Percentiles rank a stretch among this genome's conserved stretches.
Conservation (phyloP, 1,140 invertebrate genomes). For the Physella acuta region DNA sequence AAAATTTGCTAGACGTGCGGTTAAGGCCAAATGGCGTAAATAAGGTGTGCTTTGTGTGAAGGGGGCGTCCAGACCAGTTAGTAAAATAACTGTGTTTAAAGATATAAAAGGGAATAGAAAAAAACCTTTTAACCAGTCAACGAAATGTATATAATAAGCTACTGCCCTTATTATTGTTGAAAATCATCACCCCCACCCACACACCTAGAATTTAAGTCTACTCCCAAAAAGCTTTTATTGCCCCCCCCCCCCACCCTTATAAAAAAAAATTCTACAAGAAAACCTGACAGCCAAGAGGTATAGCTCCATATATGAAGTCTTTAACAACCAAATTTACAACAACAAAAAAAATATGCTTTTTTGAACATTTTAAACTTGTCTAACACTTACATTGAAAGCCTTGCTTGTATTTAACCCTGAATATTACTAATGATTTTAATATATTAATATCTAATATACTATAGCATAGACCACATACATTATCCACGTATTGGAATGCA, state of each 20-base stretch:
- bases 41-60: too few relatives aligned
- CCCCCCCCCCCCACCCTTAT: background rate
- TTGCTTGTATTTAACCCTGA: too few relatives aligned
- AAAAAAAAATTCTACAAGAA: background rate
- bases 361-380: background rate
- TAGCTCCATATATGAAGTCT: background rate
- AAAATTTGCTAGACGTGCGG: slow-evolving; percentile 95
- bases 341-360: background rate
- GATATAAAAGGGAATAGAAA: too few relatives aligned
- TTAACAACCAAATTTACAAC: background rate
- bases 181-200: background rate
- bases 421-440: too few relatives aligned
- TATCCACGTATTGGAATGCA: slow-evolving; percentile 98
- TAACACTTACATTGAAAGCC: slow-evolving; percentile 11
- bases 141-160: background rate
- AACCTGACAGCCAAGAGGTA: background rate
- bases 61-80: too few relatives aligned
- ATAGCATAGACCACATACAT: too few relatives aligned
- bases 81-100: too few relatives aligned
- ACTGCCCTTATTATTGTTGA: background rate
- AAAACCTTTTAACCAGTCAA: background rate
- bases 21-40: too few relatives aligned
- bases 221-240: too few relatives aligned
- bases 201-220: background rate
- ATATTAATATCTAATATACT: too few relatives aligned